Conservation (phyloP, 2,888 invertebrate genomes). For the Cryptocephalus primarius region DNA sequence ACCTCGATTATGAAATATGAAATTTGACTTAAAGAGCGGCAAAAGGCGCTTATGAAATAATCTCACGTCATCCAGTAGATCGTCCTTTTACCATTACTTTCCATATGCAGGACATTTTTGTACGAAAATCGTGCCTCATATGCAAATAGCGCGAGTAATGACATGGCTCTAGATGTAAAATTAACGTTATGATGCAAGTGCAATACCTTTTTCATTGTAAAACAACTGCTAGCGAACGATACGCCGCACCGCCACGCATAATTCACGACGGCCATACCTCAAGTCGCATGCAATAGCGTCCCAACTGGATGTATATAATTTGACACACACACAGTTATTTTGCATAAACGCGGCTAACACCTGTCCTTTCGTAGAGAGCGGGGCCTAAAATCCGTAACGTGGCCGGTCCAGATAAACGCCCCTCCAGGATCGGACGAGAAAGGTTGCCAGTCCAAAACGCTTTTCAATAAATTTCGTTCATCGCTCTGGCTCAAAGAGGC, state of each 20-base stretch:
- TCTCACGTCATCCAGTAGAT: no score
- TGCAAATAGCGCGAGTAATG: no score
- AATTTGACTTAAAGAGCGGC: no score
- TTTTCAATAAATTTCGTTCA: no score
- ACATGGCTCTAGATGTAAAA: no score
- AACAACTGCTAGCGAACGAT: background rate
- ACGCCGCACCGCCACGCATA: slow-evolving; percentile 8
- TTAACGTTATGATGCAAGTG: background rate
- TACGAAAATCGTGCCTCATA: no score
- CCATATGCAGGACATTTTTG: no score
- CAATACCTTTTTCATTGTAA: background rate
- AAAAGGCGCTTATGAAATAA: no score
- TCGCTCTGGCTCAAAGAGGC: no score
- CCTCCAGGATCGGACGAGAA: background rate
- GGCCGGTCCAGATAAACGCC: no score
- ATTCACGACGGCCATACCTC: slow-evolving; percentile 12
- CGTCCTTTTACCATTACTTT: no score
- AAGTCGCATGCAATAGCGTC: slow-evolving; percentile 10
- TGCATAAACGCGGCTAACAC: slow-evolving; percentile 15
- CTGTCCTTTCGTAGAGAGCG: slow-evolving; percentile 9
- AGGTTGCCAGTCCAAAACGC: background rate
- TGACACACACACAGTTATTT: slow-evolving; percentile 14
- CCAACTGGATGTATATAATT: slow-evolving; percentile 14
- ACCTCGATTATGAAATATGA: no score
- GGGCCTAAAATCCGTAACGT: slow-evolving; percentile 8